Evolutionary conservation across 2,113 vertebrate genomes (phyloP), one percentile per base, ranked within the genome.

Genomic region (Elaphurus davidianus): DNA sequence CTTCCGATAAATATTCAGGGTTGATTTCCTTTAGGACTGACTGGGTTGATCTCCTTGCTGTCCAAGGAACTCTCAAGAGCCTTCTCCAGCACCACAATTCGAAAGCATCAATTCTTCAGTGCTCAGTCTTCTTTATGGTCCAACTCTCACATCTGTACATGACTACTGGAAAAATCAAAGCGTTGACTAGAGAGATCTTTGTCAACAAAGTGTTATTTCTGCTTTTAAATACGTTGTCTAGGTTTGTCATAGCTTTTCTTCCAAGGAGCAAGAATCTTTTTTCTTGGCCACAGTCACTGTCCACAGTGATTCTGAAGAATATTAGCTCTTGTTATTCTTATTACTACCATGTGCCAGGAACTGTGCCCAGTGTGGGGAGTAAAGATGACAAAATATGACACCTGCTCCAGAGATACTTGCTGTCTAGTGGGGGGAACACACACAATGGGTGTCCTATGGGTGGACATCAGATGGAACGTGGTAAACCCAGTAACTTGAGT

Each of bases 381-480:
- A 84, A 59, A 88, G 52, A 36, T 19, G 23, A 59, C 17, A 60
- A 82, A 55, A 91, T 36, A 54, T 0, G 1, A 78, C 11, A 91
- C 40, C 91, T 43, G 40, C 33, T 43, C 62, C 78, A 83, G 74
- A 89, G 62, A 84, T 33, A 47, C 45, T 33, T 55, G 47, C 45
- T 59, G 28, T 6, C 40, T 30, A 27, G 43, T 23, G 8, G 57
- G 64, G 17, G 82, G 21, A 25, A 36, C 6, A 86, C 36, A 81
- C 30, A 36, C 23, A 43, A 59, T 0, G 6, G n/a, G 15, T 2
- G 5, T 36, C 14, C 23, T 47, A 14, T 0, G 3, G 45, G 16
- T 3, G 1, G 76, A 50, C 15, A 79, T 47, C 27, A 30, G 45
- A 28, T 47, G n/a, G n/a, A 16, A 81, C 0, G 0, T 1, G 27